Evolutionary conservation across 2,113 vertebrate species (phyloP).

Genomic region (Panthera tigris): DNA sequence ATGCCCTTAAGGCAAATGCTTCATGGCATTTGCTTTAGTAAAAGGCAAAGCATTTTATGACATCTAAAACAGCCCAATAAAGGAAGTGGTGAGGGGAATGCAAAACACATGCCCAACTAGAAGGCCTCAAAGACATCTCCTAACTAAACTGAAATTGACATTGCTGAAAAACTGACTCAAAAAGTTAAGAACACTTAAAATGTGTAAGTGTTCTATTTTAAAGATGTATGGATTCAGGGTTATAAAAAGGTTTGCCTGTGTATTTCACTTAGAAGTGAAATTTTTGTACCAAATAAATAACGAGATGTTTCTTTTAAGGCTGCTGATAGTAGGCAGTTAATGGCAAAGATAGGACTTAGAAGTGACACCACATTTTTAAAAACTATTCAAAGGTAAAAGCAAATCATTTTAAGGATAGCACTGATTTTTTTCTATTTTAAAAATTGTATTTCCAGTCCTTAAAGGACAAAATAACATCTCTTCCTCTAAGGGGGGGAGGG

Average conservation of each 20-base stretch:
- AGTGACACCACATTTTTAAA: neutral
- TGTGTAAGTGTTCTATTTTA: neutral
- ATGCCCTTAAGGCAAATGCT: slow-evolving; percentile 65
- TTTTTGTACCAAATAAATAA: neutral
- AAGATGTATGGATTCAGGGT: neutral
- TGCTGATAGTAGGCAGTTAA: neutral
- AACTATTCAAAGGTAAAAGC: slow-evolving; percentile 21
- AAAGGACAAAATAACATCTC: neutral
- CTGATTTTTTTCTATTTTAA: neutral
- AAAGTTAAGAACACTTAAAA: neutral
- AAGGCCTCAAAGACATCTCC: slow-evolving; percentile 7
- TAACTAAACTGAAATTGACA: neutral
- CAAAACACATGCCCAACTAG: slow-evolving; percentile 24
- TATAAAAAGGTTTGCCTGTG: neutral
- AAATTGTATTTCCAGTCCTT: neutral
- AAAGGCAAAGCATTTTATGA: slow-evolving; percentile 62
- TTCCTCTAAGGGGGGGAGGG: neutral
- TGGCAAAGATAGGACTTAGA: neutral
- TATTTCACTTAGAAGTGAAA: slow-evolving; percentile 37
- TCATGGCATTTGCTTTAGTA: slow-evolving; percentile 41
- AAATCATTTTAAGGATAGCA: neutral
- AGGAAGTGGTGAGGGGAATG: neutral
- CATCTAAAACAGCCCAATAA: slow-evolving; percentile 50
- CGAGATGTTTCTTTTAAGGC: neutral
- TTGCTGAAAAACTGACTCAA: neutral